Conservation (phyloP, 2,797 vertebrate genomes). For the Melanotaenia trifasciata region DNA sequence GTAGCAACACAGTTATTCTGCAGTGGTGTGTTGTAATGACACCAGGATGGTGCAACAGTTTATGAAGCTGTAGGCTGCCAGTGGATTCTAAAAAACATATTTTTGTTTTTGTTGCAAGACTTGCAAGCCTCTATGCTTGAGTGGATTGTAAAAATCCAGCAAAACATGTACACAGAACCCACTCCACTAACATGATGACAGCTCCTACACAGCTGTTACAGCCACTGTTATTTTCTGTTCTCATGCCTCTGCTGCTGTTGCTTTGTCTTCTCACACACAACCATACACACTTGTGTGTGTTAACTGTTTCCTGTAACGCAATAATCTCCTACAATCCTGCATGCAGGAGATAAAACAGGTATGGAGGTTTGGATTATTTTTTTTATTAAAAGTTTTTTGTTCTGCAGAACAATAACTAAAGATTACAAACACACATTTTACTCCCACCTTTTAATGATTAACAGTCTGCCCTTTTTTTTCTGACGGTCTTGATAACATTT, state of each 20-base stretch:
- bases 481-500: neutral
- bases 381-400: no score
- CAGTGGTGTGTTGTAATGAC: neutral
- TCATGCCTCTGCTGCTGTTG: neutral
- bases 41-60: slow-evolving; percentile 8
- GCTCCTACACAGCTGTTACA: slow-evolving; percentile 37
- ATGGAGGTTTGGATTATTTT: neutral
- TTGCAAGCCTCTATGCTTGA: neutral
- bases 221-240: slow-evolving; percentile 17
- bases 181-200: slow-evolving; percentile 23
- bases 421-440: neutral
- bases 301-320: slow-evolving; percentile 1
- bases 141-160: slow-evolving; percentile 6
- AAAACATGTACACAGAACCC: slow-evolving; percentile 20
- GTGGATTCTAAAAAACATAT: slow-evolving; percentile 16
- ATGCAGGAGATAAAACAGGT: slow-evolving; percentile 12
- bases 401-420: neutral
- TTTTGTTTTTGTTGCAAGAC: slow-evolving; percentile 28
- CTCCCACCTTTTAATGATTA: neutral
- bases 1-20: neutral
- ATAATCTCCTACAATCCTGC: neutral
- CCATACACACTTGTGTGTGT: neutral
- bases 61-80: neutral
- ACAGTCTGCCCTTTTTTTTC: neutral
- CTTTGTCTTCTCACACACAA: neutral